Conservation (phyloP, 2,888 invertebrate genomes). For the Neoaliturus tenellus region DNA sequence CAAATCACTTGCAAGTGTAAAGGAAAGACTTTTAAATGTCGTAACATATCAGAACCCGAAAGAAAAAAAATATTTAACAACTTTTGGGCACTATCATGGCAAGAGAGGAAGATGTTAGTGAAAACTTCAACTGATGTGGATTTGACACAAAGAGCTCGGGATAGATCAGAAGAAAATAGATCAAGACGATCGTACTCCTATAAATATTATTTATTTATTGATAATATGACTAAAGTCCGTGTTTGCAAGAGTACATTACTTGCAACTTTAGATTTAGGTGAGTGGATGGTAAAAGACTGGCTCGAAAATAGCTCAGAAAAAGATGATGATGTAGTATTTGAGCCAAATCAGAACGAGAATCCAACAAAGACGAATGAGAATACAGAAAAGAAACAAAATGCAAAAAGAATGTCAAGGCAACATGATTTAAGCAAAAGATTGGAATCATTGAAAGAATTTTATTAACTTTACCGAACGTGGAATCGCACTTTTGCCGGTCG, state of each 20-base stretch:
- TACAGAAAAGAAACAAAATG: slow-evolving; percentile 32
- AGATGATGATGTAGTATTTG: neutral
- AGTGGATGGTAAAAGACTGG: slow-evolving; percentile 53
- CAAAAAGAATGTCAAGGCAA: slow-evolving; percentile 30
- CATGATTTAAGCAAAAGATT: slow-evolving; percentile 18
- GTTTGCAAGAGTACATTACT: slow-evolving; percentile 53
- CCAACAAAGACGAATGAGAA: slow-evolving; percentile 18
- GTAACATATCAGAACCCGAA: neutral
- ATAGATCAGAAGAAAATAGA: neutral
- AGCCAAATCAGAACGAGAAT: neutral
- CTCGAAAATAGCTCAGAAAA: slow-evolving; percentile 7
- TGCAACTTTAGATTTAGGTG: slow-evolving; percentile 40
- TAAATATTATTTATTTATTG: slow-evolving; percentile 42
- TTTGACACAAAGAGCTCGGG: slow-evolving; percentile 22
- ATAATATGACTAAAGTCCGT: slow-evolving; percentile 32
- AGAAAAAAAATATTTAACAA: slow-evolving; percentile 42
- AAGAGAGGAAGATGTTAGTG: slow-evolving; percentile 48
- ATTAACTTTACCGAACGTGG: slow-evolving; percentile 36
- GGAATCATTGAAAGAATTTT: slow-evolving; percentile 44
- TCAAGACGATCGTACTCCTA: slow-evolving; percentile 49
- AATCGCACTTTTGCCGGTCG: slow-evolving; percentile 50
- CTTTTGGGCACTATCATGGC: slow-evolving; percentile 50
- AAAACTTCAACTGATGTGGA: slow-evolving; percentile 35
- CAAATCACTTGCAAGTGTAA: slow-evolving; percentile 32
- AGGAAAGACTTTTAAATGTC: slow-evolving; percentile 26